Base-by-base conservation (phyloP, 2,888 invertebrate genomes). In the Ditula angustiorana region DNA sequence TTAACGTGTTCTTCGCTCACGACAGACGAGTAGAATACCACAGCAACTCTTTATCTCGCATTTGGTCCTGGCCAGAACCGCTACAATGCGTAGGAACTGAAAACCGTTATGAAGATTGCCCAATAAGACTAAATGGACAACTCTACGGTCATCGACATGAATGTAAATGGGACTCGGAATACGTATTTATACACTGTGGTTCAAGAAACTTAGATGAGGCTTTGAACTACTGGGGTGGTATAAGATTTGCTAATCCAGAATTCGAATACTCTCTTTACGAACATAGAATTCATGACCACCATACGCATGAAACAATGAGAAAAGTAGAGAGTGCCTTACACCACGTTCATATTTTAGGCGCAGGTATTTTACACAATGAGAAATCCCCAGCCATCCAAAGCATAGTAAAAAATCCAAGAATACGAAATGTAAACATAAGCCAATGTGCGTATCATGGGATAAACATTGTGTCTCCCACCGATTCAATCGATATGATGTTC, bases 51-150 rank as follows among this genome's bases (percentile, higher is more conserved):
- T 88, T 98, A 61, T 95, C 97, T 0, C 93, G 97, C 67, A 96
- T 99, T 73, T 97, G 98, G 96, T 97, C 97, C 0, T 99, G 98
- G 98, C 97, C 98, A 0, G 98, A 99, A 83, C 98, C 98, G 0
- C 87, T 98, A 50, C 98, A 96, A 85, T 97, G 97, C 74, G 94
- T 94, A 24, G 97, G 97, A 0, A 95, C 95, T 57, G 98, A 98
- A 85, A 92, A 93, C 16, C 94, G 93, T 57, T 95, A 97, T 73
- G 96, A 97, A 79, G 95, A 97, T n/a, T 97, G 97, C 78, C 96
- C 96, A 11, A 96, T 98, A 55, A 93, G 98, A 70, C 90, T 98
- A 33, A 98, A 98, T 81, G 98, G 98, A 0, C 97, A 98, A 80
- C 94, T 97, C 3, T 97, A 96, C 75, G 97, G 97, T 0, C 96